Base-by-base conservation (phyloP, 2,113 vertebrate species). In the Pyxicephalus adspersus region DNA sequence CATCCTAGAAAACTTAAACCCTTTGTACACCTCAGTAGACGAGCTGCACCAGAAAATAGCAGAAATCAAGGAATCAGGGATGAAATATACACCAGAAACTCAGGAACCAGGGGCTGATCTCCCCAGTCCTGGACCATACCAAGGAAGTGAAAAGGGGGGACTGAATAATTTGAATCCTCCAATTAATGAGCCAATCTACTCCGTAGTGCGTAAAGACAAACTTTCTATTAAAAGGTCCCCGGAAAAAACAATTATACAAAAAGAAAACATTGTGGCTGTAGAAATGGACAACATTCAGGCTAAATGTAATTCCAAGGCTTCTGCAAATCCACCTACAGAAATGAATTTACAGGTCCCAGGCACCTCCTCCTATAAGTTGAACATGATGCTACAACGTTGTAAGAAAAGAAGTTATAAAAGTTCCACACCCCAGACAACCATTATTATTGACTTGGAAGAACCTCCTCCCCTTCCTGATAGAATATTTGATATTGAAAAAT, bases 381-480 rank as follows among this genome's bases (percentile, higher is more conserved):
- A 54, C 26, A 20, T 23, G 4, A 52, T 71, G 45, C 22, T 71
- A 71, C 9, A 0, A 3, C 0, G 25, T 11, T 28, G 16, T 2
- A 54, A 28, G 50, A 19, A 16, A 9, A 54, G 11, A 50, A 20
- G 50, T 54, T 5, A 28, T 20, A 71, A 28, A 45, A 45, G 2
- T 13, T 45, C 38, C 11, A 5, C 34, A 68, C 9, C 15, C 23
- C 28, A 17, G 1, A 25, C 13, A 50, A 22, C 28, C 17, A n/a
- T 70, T 3, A 26, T 18, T 22, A 17, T 9, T 23, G 34, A 20
- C 52, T 1, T 0, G 8, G 64, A 28, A 15, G n/a, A 50, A 19
- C 26, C 16, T 20, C 77, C 77, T n/a, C 64, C 77, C 19, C 16
- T 79, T 60, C 77, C 77, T 6, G 77, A 23, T 2, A 70, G 28